Percentiles rank a stretch among this genome's conserved stretches.
These are phyloP conservation scores for Didymodactylos carnosus DNA, from an alignment of 2,888 invertebrate genomes.

Conservation along the genomic window DNA sequence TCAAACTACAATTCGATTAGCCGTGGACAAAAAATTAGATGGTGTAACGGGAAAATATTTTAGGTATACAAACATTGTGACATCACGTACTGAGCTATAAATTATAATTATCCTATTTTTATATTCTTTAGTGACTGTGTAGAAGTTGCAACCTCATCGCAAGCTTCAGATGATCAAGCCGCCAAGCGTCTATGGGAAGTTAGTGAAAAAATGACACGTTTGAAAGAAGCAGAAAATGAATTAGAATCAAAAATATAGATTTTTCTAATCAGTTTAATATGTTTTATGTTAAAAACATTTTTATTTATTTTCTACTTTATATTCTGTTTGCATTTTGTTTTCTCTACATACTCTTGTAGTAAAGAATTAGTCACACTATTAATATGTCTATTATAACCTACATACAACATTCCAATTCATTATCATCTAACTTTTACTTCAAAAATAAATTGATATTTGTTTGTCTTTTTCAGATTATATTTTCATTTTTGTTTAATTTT, in stretches of 20 bases:
- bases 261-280: not conserved
- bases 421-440: no score
- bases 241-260: not conserved
- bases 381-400: no score
- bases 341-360: no score
- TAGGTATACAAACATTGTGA: no score
- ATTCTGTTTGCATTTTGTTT: no score
- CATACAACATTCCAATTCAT: no score
- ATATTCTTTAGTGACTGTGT: constrained; percentile 3
- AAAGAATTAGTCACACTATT: no score
- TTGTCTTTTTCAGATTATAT: no score
- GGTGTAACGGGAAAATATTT: constrained; percentile 7
- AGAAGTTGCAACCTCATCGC: not conserved
- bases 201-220: constrained; percentile 5
- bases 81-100: no score
- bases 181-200: constrained; percentile 5
- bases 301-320: not conserved
- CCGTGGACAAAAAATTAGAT: not conserved
- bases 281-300: not conserved
- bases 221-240: not conserved
- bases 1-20: constrained; percentile 7
- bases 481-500: no score
- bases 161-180: not conserved
- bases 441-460: no score
- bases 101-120: not conserved